Percentiles rank a stretch among this genome's conserved stretches.
Conservation (phyloP, 2,113 vertebrate species). For the Numida meleagris region DNA sequence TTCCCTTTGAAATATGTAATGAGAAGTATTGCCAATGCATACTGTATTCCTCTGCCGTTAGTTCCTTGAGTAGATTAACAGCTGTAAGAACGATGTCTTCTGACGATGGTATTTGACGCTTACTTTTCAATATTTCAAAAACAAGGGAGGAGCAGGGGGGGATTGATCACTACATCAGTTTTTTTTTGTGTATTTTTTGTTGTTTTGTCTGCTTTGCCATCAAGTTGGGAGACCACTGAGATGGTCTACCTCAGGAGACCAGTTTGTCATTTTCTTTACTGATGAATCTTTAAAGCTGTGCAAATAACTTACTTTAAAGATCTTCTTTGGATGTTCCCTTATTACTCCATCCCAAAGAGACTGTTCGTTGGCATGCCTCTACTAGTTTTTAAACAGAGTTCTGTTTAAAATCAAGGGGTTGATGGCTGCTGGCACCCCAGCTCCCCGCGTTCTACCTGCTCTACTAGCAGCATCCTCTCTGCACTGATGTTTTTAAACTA, state of each 20-base stretch:
- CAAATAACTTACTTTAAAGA: not conserved
- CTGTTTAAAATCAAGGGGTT: not conserved
- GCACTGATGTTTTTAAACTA: not conserved
- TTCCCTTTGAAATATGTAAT: constrained; percentile 28
- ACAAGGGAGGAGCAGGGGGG: not conserved
- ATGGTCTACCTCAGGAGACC: not conserved
- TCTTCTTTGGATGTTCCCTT: not conserved
- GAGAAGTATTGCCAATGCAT: not conserved
- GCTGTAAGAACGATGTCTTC: not conserved
- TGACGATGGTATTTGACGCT: constrained; percentile 9
- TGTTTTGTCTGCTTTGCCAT: not conserved
- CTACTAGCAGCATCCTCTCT: not conserved
- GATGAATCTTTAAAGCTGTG: not conserved
- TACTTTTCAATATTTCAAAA: constrained; percentile 27
- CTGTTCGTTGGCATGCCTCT: not conserved
- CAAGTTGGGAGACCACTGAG: not conserved
- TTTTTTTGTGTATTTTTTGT: not conserved
- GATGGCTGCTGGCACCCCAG: not conserved
- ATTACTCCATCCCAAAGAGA: not conserved
- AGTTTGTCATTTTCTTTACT: not conserved
- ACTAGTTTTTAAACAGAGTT: not conserved
- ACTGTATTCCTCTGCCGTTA: not conserved
- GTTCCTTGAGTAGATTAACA: not conserved
- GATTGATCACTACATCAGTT: not conserved
- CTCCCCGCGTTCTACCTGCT: not conserved